Evolutionary conservation across 2,113 vertebrate species (phyloP), one percentile per base, ranked within the genome.

Genomic region (Pomatostomus ruficeps): DNA sequence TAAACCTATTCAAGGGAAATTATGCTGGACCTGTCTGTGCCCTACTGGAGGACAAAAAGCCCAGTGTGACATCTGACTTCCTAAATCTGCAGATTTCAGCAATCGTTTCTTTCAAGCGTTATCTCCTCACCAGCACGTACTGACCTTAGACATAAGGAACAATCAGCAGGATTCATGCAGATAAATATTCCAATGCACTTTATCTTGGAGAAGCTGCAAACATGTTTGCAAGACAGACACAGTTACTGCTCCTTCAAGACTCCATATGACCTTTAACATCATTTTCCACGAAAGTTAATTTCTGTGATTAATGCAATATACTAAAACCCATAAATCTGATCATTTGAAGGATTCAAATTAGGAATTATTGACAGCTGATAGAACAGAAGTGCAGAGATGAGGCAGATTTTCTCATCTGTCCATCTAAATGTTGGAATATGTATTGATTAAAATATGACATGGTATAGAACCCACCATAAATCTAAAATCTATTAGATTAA

Each of bases 401-500:
- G 86, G 97, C 92, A 55, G 97, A 96, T 96, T 97, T 97, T 97
- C 97, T 95, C 97, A 96, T 98, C 97, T 96, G 98, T 97, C 97
- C 97, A 89, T 98, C 98, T 96, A 80, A 93, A 96, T 85, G 97
- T 92, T 97, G 87, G 97, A 97, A 97, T 97, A 96, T 61, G 88
- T 98, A 98, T 98, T 97, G 98, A 98, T 98, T 98, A 98, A 97
- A 97, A 97, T 97, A 98, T 97, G 98, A 97, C 95, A 85, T 85
- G 89, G 95, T 97, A 91, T 93, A 96, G 97, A 96, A 93, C 94
- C 96, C 77, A 67, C 88, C 97, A 98, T 98, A 98, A 98, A 98
- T 98, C 98, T 98, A 94, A 98, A 98, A 96, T 97, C 98, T 97
- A 97, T 98, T 97, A 98, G 97, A 97, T 98, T 98, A 98, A 97